Evolutionary conservation across 1,140 invertebrate genomes (phyloP).

Genomic region (Araneus ventricosus): DNA sequence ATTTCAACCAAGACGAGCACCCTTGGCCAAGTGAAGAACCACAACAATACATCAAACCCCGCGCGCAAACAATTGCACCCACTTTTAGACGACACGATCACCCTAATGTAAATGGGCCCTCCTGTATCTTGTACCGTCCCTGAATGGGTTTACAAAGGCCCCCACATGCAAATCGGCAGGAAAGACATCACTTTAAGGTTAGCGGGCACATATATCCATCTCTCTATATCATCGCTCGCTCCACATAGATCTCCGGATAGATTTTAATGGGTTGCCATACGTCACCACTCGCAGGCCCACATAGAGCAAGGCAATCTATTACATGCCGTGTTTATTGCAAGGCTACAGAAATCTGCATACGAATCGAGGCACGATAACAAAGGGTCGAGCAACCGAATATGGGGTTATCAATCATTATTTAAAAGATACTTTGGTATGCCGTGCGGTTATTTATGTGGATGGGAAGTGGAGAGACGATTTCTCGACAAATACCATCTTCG

Average conservation of each 20-base stretch:
- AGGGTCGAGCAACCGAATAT: conserved; percentile 23
- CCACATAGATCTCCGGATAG: conserved; percentile 27
- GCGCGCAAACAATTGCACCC: conserved; percentile 38
- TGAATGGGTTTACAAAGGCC: conserved; percentile 13
- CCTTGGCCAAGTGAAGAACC: not conserved
- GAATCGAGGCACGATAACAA: conserved; percentile 56
- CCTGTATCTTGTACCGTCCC: not conserved
- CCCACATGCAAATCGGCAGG: conserved; percentile 42
- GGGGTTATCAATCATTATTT: conserved; percentile 64
- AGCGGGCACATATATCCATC: conserved; percentile 26
- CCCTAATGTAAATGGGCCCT: conserved; percentile 55
- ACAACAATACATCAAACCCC: conserved; percentile 58
- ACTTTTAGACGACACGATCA: not conserved
- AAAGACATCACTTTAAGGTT: conserved; percentile 65
- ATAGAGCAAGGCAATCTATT: conserved; percentile 48
- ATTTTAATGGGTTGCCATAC: conserved; percentile 65
- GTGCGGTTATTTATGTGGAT: not conserved
- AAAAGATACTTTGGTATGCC: not conserved
- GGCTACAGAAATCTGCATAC: conserved; percentile 60
- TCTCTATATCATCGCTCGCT: conserved; percentile 7
- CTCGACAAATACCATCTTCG: not conserved
- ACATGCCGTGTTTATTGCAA: conserved; percentile 41
- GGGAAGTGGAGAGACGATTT: not conserved
- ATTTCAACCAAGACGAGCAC: not conserved
- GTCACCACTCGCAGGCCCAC: conserved; percentile 38